Percentiles rank a stretch among this genome's conserved stretches.
These are phyloP conservation scores for Cyanoramphus novaezelandiae DNA, from an alignment of 2,113 vertebrate species.

Conservation along the genomic window DNA sequence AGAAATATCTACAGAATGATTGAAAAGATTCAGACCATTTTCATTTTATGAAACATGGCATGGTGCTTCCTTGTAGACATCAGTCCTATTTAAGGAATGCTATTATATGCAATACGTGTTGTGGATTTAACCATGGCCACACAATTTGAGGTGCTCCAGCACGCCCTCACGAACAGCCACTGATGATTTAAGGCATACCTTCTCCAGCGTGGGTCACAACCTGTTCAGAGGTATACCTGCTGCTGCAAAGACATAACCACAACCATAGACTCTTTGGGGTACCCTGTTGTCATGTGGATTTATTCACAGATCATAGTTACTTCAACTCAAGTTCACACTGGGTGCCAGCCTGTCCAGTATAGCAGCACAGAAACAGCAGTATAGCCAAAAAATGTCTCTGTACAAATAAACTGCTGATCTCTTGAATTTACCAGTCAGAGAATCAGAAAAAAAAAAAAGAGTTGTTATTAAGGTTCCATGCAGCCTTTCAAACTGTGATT, in stretches of 20 bases:
- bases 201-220: no score
- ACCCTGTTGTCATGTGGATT: accelerated
- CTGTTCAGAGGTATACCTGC: not conserved
- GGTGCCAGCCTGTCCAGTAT: not conserved
- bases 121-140: not conserved
- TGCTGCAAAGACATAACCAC: not conserved
- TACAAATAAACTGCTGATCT: not conserved
- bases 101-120: accelerated
- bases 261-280: not conserved
- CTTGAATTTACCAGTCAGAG: not conserved
- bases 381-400: not conserved
- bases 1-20: not conserved
- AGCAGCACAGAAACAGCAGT: not conserved
- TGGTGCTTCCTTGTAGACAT: not conserved
- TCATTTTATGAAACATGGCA: not conserved
- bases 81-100: not conserved
- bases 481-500: not conserved
- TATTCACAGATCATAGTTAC: not conserved
- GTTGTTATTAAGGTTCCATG: not conserved
- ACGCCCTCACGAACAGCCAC: not conserved
- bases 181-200: not conserved
- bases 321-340: accelerated
- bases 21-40: not conserved
- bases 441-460: not conserved
- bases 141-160: not conserved